phyloP scores from a whole-genome alignment of 2,888 invertebrate genomes.

The Drosophila testacea region DNA sequence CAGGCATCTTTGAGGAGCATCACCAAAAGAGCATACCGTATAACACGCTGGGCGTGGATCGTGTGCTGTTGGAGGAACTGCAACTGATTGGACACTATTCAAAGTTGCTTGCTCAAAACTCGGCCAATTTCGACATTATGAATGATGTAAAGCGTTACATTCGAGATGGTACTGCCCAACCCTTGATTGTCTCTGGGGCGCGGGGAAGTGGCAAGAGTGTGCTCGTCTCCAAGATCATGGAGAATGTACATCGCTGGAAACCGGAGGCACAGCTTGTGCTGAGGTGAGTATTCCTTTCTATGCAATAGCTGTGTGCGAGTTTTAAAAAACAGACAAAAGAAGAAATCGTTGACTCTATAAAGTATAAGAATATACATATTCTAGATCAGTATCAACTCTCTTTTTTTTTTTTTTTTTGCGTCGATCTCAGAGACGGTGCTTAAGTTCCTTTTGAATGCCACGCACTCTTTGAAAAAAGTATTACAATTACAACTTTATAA shows the following conservation, averaged over 20 bases:
- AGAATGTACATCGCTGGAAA: slow-evolving; percentile 88
- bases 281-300: slow-evolving; percentile 67
- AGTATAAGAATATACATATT: too few species aligned
- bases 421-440: too few species aligned
- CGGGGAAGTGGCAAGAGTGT: slow-evolving; percentile 95
- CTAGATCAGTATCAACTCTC: too few species aligned
- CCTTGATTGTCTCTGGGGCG: slow-evolving; percentile 91
- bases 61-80: slow-evolving; percentile 89
- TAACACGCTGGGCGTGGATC: slow-evolving; percentile 90
- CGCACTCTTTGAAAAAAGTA: too few species aligned
- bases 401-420: too few species aligned
- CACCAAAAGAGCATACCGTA: slow-evolving; percentile 87
- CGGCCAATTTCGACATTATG: slow-evolving; percentile 83
- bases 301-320: too few species aligned
- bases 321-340: too few species aligned
- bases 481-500: too few species aligned
- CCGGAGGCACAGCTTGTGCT: slow-evolving; percentile 87
- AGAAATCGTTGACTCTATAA: too few species aligned
- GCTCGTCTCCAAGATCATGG: slow-evolving; percentile 90
- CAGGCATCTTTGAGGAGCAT: slow-evolving; percentile 89
- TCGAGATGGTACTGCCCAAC: slow-evolving; percentile 83
- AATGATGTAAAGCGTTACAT: slow-evolving; percentile 86
- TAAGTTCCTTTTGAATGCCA: too few species aligned
- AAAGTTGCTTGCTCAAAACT: slow-evolving; percentile 89
- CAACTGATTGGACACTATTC: slow-evolving; percentile 89